Conservation (phyloP, 2,113 vertebrate genomes). For the Indicator indicator region DNA sequence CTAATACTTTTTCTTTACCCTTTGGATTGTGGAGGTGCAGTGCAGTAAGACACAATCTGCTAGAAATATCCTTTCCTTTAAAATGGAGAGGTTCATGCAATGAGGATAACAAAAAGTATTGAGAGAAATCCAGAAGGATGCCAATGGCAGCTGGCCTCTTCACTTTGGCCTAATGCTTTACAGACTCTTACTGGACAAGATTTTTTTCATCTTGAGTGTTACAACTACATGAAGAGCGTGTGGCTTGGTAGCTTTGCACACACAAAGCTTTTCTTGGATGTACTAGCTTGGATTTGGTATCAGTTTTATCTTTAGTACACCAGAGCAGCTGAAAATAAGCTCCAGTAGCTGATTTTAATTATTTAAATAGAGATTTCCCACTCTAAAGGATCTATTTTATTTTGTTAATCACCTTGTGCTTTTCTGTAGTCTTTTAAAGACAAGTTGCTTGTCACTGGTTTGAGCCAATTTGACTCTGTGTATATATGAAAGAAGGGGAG, state of each 20-base stretch:
- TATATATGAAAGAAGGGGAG: background rate
- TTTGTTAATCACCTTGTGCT: background rate
- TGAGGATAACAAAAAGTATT: background rate
- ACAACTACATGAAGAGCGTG: background rate
- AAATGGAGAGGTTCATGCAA: background rate
- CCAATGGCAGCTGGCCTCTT: background rate
- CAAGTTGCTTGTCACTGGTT: background rate
- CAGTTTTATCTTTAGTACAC: background rate
- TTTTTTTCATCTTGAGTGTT: background rate
- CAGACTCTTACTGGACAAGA: background rate
- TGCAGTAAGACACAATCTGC: background rate
- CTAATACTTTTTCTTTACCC: background rate
- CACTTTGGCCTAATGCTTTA: background rate
- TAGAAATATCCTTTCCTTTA: background rate
- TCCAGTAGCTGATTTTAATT: background rate
- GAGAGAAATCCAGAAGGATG: background rate
- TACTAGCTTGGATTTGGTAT: background rate
- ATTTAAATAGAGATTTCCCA: background rate
- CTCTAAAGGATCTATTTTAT: background rate
- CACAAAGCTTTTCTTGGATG: background rate
- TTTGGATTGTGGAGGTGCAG: background rate
- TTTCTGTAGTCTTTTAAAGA: background rate
- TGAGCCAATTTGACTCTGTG: background rate
- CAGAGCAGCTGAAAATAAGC: background rate
- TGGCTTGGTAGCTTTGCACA: background rate